These are phyloP conservation scores for Phyllotreta striolata DNA, from an alignment of 2,888 invertebrate species.

Conservation along the genomic window DNA sequence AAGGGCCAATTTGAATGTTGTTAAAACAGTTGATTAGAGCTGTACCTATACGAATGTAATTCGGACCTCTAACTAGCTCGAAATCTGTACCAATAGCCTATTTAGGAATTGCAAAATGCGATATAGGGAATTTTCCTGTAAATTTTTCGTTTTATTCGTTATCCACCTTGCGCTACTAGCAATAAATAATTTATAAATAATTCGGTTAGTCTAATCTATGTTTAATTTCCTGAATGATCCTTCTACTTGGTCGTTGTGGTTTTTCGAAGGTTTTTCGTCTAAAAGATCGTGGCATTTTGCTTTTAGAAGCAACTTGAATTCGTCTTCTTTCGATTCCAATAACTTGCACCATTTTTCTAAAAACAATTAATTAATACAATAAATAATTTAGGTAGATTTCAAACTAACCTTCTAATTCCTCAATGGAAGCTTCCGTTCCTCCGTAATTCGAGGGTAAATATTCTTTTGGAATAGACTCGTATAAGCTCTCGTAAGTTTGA, in stretches of 20 bases:
- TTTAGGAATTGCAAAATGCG: constrained; percentile 1
- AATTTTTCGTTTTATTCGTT: not conserved
- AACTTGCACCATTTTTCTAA: constrained; percentile 46
- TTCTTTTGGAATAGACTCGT: constrained; percentile 44
- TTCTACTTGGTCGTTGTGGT: constrained; percentile 39
- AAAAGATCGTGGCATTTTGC: constrained; percentile 38
- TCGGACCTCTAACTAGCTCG: constrained; percentile 21
- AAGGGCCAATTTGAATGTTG: constrained; percentile 42
- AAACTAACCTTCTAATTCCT: constrained; percentile 66
- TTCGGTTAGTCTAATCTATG: constrained; percentile 46
- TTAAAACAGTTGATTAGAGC: constrained; percentile 44
- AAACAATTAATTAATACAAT: constrained; percentile 18
- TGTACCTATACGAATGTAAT: constrained; percentile 39
- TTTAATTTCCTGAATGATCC: constrained; percentile 47
- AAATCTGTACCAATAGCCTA: not conserved
- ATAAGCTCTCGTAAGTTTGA: constrained; percentile 38
- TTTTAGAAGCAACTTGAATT: constrained; percentile 35
- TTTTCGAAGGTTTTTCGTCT: constrained; percentile 8
- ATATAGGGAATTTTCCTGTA: not conserved
- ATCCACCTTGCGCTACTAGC: not conserved
- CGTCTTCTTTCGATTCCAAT: constrained; percentile 38
- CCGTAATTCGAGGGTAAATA: constrained; percentile 48
- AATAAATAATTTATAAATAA: not conserved
- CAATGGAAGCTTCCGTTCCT: constrained; percentile 59
- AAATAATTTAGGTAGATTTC: not conserved